A percentile compares a stretch with the other conserved stretches of the same genome.
Evolutionary conservation across 2,113 vertebrate species (phyloP).

Genomic region (Muntiacus muntjak): DNA sequence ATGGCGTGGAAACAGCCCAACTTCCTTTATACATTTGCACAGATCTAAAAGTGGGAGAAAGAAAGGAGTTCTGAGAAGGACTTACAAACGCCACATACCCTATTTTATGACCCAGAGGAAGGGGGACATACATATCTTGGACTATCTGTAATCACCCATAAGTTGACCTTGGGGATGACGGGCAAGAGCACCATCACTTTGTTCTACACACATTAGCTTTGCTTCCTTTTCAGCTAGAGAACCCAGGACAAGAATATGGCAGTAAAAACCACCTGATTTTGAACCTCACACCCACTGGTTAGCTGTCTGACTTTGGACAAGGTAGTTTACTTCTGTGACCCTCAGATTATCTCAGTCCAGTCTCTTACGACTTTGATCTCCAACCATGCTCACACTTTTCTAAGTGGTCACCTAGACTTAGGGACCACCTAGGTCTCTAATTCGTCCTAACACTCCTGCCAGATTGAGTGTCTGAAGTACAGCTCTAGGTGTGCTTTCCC

Average conservation of each 20-base stretch:
- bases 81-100: accelerated
- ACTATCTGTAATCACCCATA: no score
- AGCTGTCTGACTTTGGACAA: not conserved
- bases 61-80: not conserved
- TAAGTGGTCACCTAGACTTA: not conserved
- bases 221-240: not conserved
- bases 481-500: not conserved
- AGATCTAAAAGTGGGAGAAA: not conserved
- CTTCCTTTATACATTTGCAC: not conserved
- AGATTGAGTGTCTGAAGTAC: not conserved
- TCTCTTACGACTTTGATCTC: not conserved
- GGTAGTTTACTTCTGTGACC: not conserved
- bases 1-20: not conserved
- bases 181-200: not conserved
- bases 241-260: not conserved
- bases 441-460: not conserved
- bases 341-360: not conserved
- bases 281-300: not conserved
- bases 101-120: not conserved
- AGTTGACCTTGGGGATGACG: not conserved
- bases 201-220: not conserved
- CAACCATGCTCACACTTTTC: not conserved
- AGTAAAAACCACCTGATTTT: not conserved
- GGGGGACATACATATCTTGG: accelerated
- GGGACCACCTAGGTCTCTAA: not conserved